These are phyloP conservation scores for Mesorhabditis spiculigera DNA, from an alignment of 2,888 invertebrate species.

Conservation along the genomic window DNA sequence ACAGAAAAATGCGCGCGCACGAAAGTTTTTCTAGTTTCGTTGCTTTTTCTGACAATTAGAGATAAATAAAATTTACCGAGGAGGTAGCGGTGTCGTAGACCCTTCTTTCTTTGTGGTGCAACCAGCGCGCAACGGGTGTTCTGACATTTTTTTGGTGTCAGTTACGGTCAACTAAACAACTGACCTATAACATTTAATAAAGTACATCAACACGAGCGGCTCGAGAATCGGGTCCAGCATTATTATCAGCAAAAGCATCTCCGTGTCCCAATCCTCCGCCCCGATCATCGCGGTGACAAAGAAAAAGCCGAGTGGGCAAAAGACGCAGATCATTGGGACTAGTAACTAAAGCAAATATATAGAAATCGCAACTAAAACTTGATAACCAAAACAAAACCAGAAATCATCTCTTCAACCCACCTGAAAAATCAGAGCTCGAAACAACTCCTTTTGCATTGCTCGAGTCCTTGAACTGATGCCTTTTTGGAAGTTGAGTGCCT, in stretches of 20 bases:
- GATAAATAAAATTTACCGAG: too few species aligned
- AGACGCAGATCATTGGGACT: background rate
- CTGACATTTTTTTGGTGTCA: too few species aligned
- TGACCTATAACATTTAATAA: constrained; percentile 4
- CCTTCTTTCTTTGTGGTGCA: too few species aligned
- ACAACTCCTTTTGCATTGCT: background rate
- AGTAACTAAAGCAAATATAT: background rate
- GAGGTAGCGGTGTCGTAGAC: too few species aligned
- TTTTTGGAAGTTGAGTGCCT: background rate
- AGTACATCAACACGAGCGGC: background rate
- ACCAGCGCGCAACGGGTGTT: too few species aligned
- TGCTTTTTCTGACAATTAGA: too few species aligned
- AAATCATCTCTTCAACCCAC: background rate
- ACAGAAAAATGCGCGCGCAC: too few species aligned
- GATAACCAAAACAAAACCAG: background rate
- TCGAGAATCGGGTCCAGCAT: constrained; percentile 1
- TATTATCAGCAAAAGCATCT: background rate
- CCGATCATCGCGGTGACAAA: background rate
- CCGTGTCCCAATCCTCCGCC: background rate
- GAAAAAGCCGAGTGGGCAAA: background rate
- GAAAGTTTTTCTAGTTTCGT: too few species aligned
- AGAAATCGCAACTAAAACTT: background rate
- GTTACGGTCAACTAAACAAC: too few species aligned
- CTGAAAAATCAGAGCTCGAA: background rate
- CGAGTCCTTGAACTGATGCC: background rate